A percentile compares a stretch with the other conserved stretches of the same genome.
Evolutionary conservation across 2,797 vertebrate species (phyloP).

Genomic region (Jordanella pulchra): DNA sequence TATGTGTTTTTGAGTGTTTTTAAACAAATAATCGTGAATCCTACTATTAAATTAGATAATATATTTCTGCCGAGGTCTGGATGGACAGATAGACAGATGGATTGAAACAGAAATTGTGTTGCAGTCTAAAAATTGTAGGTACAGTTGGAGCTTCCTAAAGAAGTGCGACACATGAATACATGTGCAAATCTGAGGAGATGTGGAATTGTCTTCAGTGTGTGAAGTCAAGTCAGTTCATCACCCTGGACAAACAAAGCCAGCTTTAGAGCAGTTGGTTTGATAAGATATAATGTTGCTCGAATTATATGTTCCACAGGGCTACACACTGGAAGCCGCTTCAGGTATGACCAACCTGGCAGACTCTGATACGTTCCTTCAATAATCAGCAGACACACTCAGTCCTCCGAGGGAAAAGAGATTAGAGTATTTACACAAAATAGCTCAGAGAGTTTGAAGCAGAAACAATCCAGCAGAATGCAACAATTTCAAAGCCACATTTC

Average conservation of each 20-base stretch:
- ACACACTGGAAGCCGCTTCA: slow-evolving; percentile 30
- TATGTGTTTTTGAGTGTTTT: background rate
- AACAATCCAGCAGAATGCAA: slow-evolving; percentile 22
- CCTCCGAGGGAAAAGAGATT: slow-evolving; percentile 36
- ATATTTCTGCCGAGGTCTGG: too few relatives aligned
- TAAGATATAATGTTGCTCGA: slow-evolving; percentile 70
- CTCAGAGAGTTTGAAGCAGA: slow-evolving; percentile 11
- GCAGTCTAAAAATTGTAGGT: too few relatives aligned
- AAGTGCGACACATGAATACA: background rate
- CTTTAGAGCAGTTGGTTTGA: slow-evolving; percentile 68
- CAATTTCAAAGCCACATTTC: slow-evolving; percentile 25
- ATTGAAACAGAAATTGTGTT: too few relatives aligned
- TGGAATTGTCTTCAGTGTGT: slow-evolving; percentile 12
- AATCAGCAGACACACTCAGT: slow-evolving; percentile 52
- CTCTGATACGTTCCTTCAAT: slow-evolving; percentile 39
- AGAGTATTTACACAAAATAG: slow-evolving; percentile 32
- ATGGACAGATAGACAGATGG: background rate
- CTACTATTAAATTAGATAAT: background rate
- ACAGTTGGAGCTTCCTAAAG: background rate
- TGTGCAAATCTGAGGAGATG: background rate
- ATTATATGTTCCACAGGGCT: slow-evolving; percentile 71
- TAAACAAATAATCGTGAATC: background rate
- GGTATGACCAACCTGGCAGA: slow-evolving; percentile 57
- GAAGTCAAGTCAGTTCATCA: slow-evolving; percentile 58
- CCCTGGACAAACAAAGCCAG: slow-evolving; percentile 67